A percentile compares a stretch with the other conserved stretches of the same genome.
Evolutionary conservation across 1,140 invertebrate genomes (phyloP).

Genomic region (Zaprionus davidi): DNA sequence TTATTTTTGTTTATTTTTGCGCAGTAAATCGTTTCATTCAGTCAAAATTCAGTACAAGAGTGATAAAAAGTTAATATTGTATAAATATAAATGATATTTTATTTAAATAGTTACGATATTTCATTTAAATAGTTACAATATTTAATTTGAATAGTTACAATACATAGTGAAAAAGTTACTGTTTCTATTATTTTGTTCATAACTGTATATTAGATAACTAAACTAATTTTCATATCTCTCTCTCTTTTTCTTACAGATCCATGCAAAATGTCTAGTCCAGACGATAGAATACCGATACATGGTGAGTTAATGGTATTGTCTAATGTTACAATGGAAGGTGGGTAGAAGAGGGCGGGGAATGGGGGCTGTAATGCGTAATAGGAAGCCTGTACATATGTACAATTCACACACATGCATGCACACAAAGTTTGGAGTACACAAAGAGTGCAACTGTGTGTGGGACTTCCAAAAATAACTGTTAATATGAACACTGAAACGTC

Average conservation of each 20-base stretch:
- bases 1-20: no score
- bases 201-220: no score
- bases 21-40: no score
- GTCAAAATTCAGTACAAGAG: no score
- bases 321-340: constrained; percentile 18
- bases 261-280: constrained; percentile 84
- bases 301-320: constrained; percentile 63
- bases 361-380: constrained; percentile 22
- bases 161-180: no score
- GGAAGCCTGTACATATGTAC: constrained; percentile 44
- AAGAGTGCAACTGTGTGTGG: constrained; percentile 24
- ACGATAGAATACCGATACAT: constrained; percentile 82
- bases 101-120: no score
- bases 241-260: constrained; percentile 46
- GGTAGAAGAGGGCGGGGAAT: background rate
- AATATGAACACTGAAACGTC: constrained; percentile 44
- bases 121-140: no score
- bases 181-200: constrained; percentile 1
- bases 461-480: constrained; percentile 76
- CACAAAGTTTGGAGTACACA: constrained; percentile 54
- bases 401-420: background rate
- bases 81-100: no score
- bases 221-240: no score
- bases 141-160: no score
- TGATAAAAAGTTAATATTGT: no score